Base-by-base conservation (phyloP, 2,888 invertebrate genomes). In the Frankliniella fusca region DNA sequence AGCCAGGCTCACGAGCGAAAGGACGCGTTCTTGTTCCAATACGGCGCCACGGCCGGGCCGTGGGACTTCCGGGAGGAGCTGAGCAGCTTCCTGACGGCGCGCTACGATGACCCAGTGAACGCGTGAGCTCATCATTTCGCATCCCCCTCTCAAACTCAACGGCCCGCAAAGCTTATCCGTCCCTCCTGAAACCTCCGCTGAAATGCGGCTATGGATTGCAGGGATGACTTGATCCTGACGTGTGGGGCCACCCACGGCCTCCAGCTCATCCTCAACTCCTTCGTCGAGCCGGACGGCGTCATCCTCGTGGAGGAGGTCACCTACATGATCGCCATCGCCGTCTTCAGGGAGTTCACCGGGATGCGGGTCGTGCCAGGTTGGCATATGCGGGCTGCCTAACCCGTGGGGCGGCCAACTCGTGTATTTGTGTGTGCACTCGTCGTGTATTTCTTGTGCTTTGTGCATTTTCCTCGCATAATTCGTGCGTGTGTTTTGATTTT, bases 221-320 rank as follows among this genome's bases (percentile, higher is more conserved):
- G 91, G 84, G 87, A 89, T 82, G 88, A 91, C 84, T 86, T 93
- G 48, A 88, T 92, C 82, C 86, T 92, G 23, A 92, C 92, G 0
- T 90, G 90, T 54, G 92, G 93, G 0, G 92, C 93, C 5, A 90
- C 91, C 0, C 90, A 91, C 84, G 93, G 92, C 0, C 85, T 93
- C 3, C 90, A 91, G 85, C 85, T 92, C 70, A 86, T 91, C 80
- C 85, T 91, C 11, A 90, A 90, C n/a, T 90, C 89, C 0, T 85
- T 92, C n/a, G 85, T 92, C 28, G 89, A 90, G 48, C 88, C 90
- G 3, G 88, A 89, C 80, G 90, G 90, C 1, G 87, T 89, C 15
- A 89, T 93, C 81, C 92, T 92, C 86, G 90, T 92, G 15, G 93
- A 93, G 85, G 91, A 93, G 86, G 91, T 90, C 20, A 91, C 92